Evolutionary conservation across 1,140 invertebrate species (phyloP), one percentile per base, ranked within the genome.

Genomic region (Dendroctonus ponderosae): DNA sequence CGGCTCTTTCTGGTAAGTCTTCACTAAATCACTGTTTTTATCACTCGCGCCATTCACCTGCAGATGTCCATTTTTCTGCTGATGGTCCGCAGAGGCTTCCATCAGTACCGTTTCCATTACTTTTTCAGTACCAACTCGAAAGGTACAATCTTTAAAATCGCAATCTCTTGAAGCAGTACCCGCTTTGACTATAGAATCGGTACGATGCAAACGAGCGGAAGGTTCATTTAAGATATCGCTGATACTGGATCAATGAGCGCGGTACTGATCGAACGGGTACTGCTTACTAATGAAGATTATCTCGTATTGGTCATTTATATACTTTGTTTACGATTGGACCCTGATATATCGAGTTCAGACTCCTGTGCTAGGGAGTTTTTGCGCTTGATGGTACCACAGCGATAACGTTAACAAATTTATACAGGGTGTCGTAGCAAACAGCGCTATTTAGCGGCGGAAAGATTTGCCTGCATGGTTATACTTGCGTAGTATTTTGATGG

Each of bases 241-340:
- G 39, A 59, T 59, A 44, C 37, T 6, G 49, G 43, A 59, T 59
- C 12, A 48, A 59, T 59, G 37, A n/a, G 57, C 56, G 38, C 57
- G 57, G 58, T 59, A 49, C 51, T 50, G 52, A 48, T 46, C 66
- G 60, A 48, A 9, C 64, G 60, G 51, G 62, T 59, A 50, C 66
- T 44, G 68, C 57, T 42, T 63, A 61, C 57, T 66, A 56, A 61
- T 40, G n/a, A 41, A 46, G 44, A 12, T 62, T 69, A 66, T 67
- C 64, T 60, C 57, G 59, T 44, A 44, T 52, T 69, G 70, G 67
- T 71, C 70, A 67, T 59, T 71, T 71, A 72, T 72, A 70, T 71
- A 71, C 59, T 62, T 37, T 64, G 46, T 52, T 59, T 42, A 9
- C 56, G 44, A 57, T 59, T 66, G 63, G 56, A 66, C 63, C 56